These are phyloP conservation scores for Elegia similella DNA, from an alignment of 2,888 invertebrate species.

Conservation along the genomic window DNA sequence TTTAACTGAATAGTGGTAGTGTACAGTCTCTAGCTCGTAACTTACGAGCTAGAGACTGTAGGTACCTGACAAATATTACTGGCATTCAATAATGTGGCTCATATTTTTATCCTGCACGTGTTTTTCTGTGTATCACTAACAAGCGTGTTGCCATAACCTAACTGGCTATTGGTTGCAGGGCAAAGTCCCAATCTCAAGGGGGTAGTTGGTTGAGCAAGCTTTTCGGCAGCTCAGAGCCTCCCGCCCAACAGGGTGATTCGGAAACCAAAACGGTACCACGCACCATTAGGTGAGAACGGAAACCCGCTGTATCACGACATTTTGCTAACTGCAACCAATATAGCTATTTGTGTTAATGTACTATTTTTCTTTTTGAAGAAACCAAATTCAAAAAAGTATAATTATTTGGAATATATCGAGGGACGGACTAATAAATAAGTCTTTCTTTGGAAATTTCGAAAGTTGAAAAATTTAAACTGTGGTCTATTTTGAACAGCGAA, in stretches of 20 bases:
- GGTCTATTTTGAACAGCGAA: no score
- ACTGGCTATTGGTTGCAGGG: conserved; percentile 72
- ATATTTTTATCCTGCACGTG: background rate
- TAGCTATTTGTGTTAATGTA: background rate
- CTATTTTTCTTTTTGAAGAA: background rate
- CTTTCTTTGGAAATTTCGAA: no score
- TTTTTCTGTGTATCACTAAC: conserved; percentile 27
- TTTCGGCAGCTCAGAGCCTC: conserved; percentile 70
- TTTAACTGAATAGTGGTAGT: no score
- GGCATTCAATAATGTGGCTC: no score
- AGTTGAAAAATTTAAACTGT: no score
- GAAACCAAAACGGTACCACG: conserved; percentile 63
- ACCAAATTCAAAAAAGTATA: background rate
- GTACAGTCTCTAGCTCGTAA: no score
- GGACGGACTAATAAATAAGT: no score
- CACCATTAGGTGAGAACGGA: conserved; percentile 71
- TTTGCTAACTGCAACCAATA: conserved; percentile 28
- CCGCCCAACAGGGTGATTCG: conserved; percentile 52
- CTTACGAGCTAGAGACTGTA: no score
- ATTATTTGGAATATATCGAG: background rate
- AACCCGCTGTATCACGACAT: background rate
- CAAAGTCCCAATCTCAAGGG: conserved; percentile 67
- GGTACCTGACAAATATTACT: no score
- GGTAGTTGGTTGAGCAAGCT: conserved; percentile 83
- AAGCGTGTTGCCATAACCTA: conserved; percentile 39